phyloP scores from a whole-genome alignment of 2,113 vertebrate genomes.

The Pycnonotus jocosus region DNA sequence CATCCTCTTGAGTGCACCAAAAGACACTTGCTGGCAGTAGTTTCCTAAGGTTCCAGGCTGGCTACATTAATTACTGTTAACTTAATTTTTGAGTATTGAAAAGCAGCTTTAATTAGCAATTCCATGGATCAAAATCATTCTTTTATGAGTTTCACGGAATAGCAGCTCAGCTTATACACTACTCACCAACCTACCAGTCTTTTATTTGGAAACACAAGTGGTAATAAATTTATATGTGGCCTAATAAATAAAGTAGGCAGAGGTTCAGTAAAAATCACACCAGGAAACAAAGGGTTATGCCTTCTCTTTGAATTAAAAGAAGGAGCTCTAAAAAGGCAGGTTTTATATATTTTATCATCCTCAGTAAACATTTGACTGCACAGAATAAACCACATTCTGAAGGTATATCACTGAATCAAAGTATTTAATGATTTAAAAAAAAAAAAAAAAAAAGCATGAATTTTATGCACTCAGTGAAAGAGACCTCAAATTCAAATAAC shows the following conservation, averaged over 20 bases:
- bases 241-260: not conserved
- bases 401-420: not conserved
- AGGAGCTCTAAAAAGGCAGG: not conserved
- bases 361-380: not conserved
- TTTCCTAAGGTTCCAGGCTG: constrained; percentile 70
- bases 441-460: not conserved
- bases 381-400: not conserved
- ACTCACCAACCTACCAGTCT: not conserved
- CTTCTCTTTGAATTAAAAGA: constrained; percentile 5
- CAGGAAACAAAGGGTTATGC: not conserved
- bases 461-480: not conserved
- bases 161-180: not conserved
- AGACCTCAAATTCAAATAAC: not conserved
- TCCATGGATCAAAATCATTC: constrained; percentile 57
- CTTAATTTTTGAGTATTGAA: constrained; percentile 61
- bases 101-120: constrained; percentile 61
- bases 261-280: constrained; percentile 28
- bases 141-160: constrained; percentile 40
- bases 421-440: not conserved
- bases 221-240: not conserved
- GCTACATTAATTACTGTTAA: constrained; percentile 76
- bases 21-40: constrained; percentile 71
- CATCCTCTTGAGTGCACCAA: constrained; percentile 72
- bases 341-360: not conserved
- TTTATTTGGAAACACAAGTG: not conserved